These are phyloP conservation scores for Dicyrtoma fusca DNA, from an alignment of 2,888 invertebrate species.

Conservation along the genomic window DNA sequence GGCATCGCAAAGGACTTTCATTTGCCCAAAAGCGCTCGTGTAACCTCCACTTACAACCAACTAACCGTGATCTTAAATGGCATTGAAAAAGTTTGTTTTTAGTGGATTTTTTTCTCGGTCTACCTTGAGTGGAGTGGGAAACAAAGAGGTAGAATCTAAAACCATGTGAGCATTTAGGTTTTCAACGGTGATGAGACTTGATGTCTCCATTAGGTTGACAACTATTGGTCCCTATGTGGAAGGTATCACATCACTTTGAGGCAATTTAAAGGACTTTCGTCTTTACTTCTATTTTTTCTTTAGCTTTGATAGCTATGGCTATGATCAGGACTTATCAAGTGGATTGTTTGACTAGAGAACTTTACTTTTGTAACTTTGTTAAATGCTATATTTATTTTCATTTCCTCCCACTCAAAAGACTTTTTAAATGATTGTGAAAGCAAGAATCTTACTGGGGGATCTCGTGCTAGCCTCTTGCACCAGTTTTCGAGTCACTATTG, in stretches of 20 bases:
- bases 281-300: background rate
- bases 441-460: background rate
- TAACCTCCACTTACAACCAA: background rate
- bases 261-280: conserved; percentile 10
- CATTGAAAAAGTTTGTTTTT: background rate
- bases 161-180: conserved; percentile 13
- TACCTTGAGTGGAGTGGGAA: background rate
- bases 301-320: background rate
- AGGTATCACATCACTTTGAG: conserved; percentile 4
- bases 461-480: background rate
- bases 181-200: conserved; percentile 28
- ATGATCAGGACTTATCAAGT: background rate
- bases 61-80: background rate
- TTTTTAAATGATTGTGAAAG: conserved; percentile 5
- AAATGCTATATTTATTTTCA: conserved; percentile 1
- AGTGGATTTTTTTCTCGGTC: background rate
- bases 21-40: background rate
- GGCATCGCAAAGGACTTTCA: too few relatives aligned
- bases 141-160: background rate
- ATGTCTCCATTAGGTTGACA: conserved; percentile 33
- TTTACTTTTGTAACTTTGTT: background rate
- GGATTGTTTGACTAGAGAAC: background rate
- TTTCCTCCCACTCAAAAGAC: background rate
- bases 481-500: background rate
- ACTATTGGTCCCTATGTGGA: conserved; percentile 6